Percentiles rank a stretch among this genome's conserved stretches.
Conservation (phyloP, 1,140 invertebrate genomes). For the Solenopsis fugax region DNA sequence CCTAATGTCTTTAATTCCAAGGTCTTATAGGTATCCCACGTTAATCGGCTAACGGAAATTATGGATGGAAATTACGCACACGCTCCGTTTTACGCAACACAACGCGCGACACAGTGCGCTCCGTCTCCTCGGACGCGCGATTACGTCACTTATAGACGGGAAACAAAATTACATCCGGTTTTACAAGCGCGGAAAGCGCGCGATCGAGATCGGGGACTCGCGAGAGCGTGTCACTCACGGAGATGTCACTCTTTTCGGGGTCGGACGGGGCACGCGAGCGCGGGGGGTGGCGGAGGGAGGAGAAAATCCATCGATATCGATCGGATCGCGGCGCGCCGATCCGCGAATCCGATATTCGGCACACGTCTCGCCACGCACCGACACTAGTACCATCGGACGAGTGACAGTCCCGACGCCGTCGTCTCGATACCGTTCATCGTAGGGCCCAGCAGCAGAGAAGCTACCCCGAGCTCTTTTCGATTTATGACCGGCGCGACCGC, state of each 20-base stretch:
- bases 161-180: conserved; percentile 48
- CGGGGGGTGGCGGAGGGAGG: not conserved
- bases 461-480: not conserved
- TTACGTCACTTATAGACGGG: conserved; percentile 51
- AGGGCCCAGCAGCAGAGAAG: too few relatives aligned
- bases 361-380: not conserved
- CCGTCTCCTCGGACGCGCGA: conserved; percentile 3
- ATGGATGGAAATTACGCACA: conserved; percentile 27
- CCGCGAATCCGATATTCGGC: not conserved
- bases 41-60: conserved; percentile 2
- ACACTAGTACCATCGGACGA: not conserved
- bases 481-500: conserved; percentile 19
- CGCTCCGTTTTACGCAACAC: conserved; percentile 30
- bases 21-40: not conserved
- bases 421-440: conserved; percentile 9
- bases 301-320: conserved; percentile 37
- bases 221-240: not conserved
- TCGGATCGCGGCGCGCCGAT: conserved; percentile 12
- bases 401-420: not conserved
- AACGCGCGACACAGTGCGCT: not conserved
- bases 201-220: not conserved
- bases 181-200: conserved; percentile 7
- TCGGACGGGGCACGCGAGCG: too few relatives aligned
- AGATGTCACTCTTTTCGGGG: conserved; percentile 38
- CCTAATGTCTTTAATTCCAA: not conserved